Evolutionary conservation across 2,888 invertebrate genomes (phyloP), one percentile per base, ranked within the genome.

Genomic region (Blastobasis lacticolella): DNA sequence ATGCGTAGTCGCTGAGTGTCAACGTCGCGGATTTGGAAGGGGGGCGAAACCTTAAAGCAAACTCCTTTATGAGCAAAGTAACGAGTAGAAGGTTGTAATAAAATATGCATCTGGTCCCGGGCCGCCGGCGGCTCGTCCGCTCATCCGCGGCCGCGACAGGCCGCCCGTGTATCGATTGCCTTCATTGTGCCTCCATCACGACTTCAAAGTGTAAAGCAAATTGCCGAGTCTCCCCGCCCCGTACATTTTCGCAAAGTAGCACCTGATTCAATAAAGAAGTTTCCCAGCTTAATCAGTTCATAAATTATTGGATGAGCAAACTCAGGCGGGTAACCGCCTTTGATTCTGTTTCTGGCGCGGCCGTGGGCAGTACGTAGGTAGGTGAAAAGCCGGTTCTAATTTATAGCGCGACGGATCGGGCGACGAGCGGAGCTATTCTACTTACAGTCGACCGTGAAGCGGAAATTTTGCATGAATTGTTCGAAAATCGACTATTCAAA

Each of bases 361-460:
- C 37, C 23, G 23, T 23, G 23, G 23, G 23, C 23, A 23, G 23
- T 23, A 23, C 23, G 23, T 23, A 23, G 3, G 23, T 23, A 23
- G 23, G 23, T 23, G 23, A 23, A 23, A 23, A 23, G 23, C 23
- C 23, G 23, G 23, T 48, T 48, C 48, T 38, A 41, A 9, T 48
- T n/a, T 8, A 9, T 41, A 23, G 23, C 23, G 23, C 38, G 37
- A 37, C 5, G 37, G 23, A 9, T 38, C 38, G 53, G 55, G 54
- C 50, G 54, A 58, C 63, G 64, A 49, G 52, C 57, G 55, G 57
- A 61, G 54, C 53, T 54, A 53, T 57, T 59, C 57, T 49, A 51
- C 37, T 48, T 51, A 55, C 56, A 58, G 49, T 59, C 48, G 58
- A 63, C 58, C 61, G 62, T 61, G 56, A 64, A 63, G 58, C 57